Evolutionary conservation across 2,797 vertebrate genomes (phyloP).

Genomic region (Sciaenops ocellatus): DNA sequence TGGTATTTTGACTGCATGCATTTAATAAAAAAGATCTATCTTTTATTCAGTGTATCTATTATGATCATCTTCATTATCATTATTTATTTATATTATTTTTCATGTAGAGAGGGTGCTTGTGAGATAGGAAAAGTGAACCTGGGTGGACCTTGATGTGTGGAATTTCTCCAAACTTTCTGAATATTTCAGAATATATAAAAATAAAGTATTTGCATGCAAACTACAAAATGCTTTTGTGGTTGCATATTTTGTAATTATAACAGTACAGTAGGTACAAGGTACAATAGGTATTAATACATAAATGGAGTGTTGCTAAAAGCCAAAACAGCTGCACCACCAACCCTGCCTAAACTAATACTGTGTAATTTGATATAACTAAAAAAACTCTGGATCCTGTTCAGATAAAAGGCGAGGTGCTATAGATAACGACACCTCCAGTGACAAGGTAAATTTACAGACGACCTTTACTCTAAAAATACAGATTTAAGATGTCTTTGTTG

Average conservation of each 20-base stretch:
- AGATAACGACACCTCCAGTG: conserved; percentile 21
- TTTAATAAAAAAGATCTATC: neutral
- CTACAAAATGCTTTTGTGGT: neutral
- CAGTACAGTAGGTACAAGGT: neutral
- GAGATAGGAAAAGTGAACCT: too few species aligned
- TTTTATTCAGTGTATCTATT: neutral
- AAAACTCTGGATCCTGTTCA: conserved; percentile 1
- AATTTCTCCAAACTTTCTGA: neutral
- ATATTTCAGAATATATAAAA: neutral
- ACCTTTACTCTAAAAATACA: neutral
- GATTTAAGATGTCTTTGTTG: conserved; percentile 14
- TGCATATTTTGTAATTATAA: neutral
- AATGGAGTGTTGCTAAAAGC: neutral
- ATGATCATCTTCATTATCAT: neutral
- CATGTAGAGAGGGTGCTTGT: neutral
- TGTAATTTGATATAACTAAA: neutral
- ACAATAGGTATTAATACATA: neutral
- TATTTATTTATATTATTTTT: conserved; percentile 11
- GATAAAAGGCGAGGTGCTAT: conserved; percentile 11
- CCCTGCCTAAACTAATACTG: neutral
- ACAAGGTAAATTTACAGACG: conserved; percentile 17
- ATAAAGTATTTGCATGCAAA: neutral
- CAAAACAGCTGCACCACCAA: neutral
- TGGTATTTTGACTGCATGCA: neutral
- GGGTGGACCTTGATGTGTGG: too few species aligned